Evolutionary conservation across 1,140 invertebrate species (phyloP).

Genomic region (Aplysia californica): DNA sequence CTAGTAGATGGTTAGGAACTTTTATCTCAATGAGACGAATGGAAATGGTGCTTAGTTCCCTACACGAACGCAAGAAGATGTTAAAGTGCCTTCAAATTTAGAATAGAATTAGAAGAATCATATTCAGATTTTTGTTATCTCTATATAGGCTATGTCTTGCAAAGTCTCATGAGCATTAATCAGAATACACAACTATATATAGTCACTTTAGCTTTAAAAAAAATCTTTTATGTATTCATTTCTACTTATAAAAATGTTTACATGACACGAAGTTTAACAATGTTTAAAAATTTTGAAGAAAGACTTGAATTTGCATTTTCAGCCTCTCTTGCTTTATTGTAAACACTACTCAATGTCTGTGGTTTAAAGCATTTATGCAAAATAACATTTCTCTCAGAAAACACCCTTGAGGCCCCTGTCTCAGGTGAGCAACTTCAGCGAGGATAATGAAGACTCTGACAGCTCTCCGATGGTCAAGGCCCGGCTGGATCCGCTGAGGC

Average conservation of each 20-base stretch:
- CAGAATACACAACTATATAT: too few species aligned
- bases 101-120: too few species aligned
- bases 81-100: too few species aligned
- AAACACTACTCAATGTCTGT: background rate
- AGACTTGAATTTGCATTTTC: background rate
- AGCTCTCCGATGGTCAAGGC: background rate
- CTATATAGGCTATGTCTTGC: too few species aligned
- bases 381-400: background rate
- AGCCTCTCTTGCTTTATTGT: background rate
- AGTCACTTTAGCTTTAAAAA: background rate
- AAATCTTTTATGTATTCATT: background rate
- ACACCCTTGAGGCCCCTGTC: slow-evolving; percentile 10
- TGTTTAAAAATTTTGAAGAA: too few species aligned
- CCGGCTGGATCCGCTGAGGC: background rate
- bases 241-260: background rate
- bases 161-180: too few species aligned
- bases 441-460: background rate
- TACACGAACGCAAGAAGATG: too few species aligned
- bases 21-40: too few species aligned
- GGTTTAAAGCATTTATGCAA: background rate
- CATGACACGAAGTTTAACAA: background rate
- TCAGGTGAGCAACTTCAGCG: background rate
- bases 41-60: too few species aligned
- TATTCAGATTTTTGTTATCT: too few species aligned
- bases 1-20: too few species aligned